Evolutionary conservation across 1,140 invertebrate genomes (phyloP).

Genomic region (Pseudomyrmex gracilis): DNA sequence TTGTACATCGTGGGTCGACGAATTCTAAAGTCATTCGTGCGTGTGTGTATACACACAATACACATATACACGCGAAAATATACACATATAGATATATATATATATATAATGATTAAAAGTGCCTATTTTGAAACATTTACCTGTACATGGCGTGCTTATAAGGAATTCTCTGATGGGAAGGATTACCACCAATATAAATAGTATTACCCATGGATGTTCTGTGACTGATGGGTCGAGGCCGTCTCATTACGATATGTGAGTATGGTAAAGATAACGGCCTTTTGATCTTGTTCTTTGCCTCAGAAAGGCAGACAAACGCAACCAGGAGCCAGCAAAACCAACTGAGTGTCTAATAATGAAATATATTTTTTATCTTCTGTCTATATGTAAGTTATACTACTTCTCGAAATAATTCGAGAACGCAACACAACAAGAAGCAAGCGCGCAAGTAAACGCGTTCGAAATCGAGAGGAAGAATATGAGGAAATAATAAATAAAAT

Average conservation of each 20-base stretch:
- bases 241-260: conserved; percentile 75
- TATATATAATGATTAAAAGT: not conserved
- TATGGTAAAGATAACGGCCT: conserved; percentile 70
- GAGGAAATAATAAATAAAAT: too few relatives aligned
- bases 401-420: not conserved
- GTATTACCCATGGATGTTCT: conserved; percentile 79
- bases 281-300: conserved; percentile 80
- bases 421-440: conserved; percentile 2
- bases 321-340: conserved; percentile 77
- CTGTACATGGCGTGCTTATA: conserved; percentile 79
- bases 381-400: not conserved
- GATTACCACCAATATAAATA: conserved; percentile 74
- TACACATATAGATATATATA: not conserved
- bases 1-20: conserved; percentile 77
- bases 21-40: conserved; percentile 60
- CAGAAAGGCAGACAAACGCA: conserved; percentile 70
- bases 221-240: conserved; percentile 77
- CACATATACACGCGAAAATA: not conserved
- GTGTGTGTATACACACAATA: not conserved
- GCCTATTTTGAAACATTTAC: conserved; percentile 56
- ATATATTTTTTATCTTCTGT: conserved; percentile 34
- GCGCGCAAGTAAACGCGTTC: too few relatives aligned
- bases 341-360: conserved; percentile 69
- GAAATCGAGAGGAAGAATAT: too few relatives aligned
- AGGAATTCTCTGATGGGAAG: conserved; percentile 73